phyloP scores from a whole-genome alignment of 2,888 invertebrate genomes.

The Flabesymbios commensalis region DNA sequence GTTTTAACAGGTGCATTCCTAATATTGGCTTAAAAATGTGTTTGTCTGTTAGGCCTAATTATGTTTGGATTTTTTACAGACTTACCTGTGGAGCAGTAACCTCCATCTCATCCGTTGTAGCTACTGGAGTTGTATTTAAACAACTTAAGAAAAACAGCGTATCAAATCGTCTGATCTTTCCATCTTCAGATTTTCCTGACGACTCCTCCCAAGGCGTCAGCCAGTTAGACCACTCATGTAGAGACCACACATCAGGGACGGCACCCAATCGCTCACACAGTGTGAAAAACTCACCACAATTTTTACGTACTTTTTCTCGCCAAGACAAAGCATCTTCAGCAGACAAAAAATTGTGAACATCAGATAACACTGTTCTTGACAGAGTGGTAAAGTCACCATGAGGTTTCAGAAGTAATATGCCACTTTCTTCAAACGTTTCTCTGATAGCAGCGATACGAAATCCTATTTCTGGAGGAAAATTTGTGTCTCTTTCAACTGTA shows the following conservation, averaged over 20 bases:
- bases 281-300: conserved; percentile 71
- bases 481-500: neutral
- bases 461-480: conserved; percentile 67
- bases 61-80: too few species aligned
- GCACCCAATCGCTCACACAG: conserved; percentile 74
- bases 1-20: too few species aligned
- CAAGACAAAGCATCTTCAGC: neutral
- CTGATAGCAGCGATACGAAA: conserved; percentile 81
- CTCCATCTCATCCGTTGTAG: neutral
- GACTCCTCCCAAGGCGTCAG: conserved; percentile 70
- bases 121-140: conserved; percentile 16
- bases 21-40: too few species aligned
- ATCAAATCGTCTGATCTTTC: conserved; percentile 26
- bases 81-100: too few species aligned
- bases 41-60: too few species aligned
- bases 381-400: too few species aligned
- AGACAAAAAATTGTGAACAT: neutral
- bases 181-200: too few species aligned
- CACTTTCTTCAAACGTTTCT: conserved; percentile 90
- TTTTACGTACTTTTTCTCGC: conserved; percentile 64
- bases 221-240: conserved; percentile 85
- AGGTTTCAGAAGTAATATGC: conserved; percentile 67
- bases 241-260: conserved; percentile 78
- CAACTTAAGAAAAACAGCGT: conserved; percentile 35
- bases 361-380: neutral